phyloP scores from a whole-genome alignment of 1,140 invertebrate genomes.

The Atta cephalotes region DNA sequence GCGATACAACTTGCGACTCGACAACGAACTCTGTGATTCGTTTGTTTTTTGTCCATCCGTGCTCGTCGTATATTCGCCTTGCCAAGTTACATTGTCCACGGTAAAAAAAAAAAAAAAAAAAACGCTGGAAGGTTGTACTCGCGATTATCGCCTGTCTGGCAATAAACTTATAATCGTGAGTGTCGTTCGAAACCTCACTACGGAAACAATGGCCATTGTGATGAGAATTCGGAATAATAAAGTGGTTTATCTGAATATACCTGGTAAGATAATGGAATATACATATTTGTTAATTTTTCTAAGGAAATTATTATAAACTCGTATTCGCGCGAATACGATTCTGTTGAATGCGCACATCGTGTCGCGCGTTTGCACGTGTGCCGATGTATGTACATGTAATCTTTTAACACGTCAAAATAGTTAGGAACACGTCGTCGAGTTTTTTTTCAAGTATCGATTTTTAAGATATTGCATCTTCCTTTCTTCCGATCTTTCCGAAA shows the following conservation, averaged over 20 bases:
- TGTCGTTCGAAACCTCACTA: neutral
- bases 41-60: constrained; percentile 17
- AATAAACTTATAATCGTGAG: neutral
- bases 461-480: too few relatives aligned
- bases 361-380: neutral
- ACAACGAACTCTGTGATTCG: neutral
- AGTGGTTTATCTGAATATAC: constrained; percentile 66
- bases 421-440: neutral
- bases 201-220: constrained; percentile 66
- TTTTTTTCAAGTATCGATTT: neutral
- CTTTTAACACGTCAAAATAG: neutral
- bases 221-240: constrained; percentile 72
- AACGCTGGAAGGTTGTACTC: neutral
- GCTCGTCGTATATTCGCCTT: constrained; percentile 4
- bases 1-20: too few relatives aligned
- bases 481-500: too few relatives aligned
- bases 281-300: neutral
- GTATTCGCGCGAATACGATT: neutral
- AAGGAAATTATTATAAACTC: neutral
- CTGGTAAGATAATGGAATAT: constrained; percentile 44
- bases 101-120: neutral
- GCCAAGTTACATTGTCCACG: neutral
- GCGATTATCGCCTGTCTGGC: neutral
- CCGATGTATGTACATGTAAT: neutral
- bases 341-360: neutral